A percentile compares a stretch with the other conserved stretches of the same genome.
These are phyloP conservation scores for Pyrochroa serraticornis DNA, from an alignment of 2,888 invertebrate genomes.

Conservation along the genomic window DNA sequence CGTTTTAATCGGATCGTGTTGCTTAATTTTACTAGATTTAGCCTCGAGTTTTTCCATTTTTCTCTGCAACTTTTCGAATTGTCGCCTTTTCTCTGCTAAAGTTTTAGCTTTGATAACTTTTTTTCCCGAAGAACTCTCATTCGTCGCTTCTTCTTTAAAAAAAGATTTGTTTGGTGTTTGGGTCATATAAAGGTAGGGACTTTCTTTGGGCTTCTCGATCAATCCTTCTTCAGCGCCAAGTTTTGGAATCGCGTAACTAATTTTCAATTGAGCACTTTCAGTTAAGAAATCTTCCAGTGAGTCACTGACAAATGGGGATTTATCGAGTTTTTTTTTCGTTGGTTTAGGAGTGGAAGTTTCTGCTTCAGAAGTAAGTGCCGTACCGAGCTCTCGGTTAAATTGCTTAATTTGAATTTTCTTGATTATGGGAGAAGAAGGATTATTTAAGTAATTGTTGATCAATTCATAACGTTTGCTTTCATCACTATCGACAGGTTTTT, in stretches of 20 bases:
- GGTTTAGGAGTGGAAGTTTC: conserved; percentile 10
- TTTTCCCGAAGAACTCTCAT: conserved; percentile 21
- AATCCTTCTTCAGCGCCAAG: conserved; percentile 49
- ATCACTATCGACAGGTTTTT: too few species aligned
- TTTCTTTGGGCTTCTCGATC: conserved; percentile 27
- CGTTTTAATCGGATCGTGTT: background rate
- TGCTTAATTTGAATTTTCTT: background rate
- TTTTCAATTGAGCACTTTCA: conserved; percentile 57
- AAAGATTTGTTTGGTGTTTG: conserved; percentile 1
- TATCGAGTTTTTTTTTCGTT: conserved; percentile 17
- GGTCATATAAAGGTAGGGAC: conserved; percentile 19
- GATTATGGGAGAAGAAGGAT: background rate
- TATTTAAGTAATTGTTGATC: background rate
- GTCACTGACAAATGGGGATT: conserved; percentile 59
- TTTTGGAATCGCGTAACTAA: conserved; percentile 56
- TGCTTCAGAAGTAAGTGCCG: conserved; percentile 4
- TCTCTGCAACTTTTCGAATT: conserved; percentile 48
- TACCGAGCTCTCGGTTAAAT: background rate
- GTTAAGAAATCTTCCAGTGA: conserved; percentile 61
- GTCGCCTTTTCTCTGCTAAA: conserved; percentile 61
- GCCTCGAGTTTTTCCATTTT: background rate
- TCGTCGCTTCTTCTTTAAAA: conserved; percentile 11
- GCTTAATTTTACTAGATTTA: background rate
- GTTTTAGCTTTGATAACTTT: conserved; percentile 57
- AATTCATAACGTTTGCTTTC: too few species aligned